Evolutionary conservation across 2,797 vertebrate genomes (phyloP), one percentile per base, ranked within the genome.

Genomic region (Acipenser oxyrinchus): DNA sequence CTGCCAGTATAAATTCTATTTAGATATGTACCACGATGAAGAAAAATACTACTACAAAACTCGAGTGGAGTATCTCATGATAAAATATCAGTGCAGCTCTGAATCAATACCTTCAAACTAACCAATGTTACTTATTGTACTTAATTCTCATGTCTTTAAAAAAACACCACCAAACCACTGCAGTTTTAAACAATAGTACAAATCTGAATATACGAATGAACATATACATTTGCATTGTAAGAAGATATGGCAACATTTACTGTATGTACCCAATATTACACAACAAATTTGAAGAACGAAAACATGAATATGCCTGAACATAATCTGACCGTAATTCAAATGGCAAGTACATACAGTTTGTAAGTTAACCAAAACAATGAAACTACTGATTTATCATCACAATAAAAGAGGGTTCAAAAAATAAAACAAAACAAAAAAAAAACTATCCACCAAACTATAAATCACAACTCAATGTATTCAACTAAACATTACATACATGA

Each of bases 31-130:
- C 71, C 75, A 77, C 75, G 52, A 65, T 70, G 68, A 62, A 51
- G 58, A 75, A 76, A 61, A 18, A 79, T 77, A 72, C 78, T 78
- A 73, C 75, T 74, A 77, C 68, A 72, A 74, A 73, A 77, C 68
- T 59, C 63, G 67, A 80, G n/a, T n/a, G 76, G 77, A 77, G 79
- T 78, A 82, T 73, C 76, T 72, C 64, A 68, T 4, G 37, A 65
- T 74, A 15, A 60, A 64, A 74, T 10, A 74, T 73, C 71, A 70
- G 66, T 60, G 67, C 75, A 80, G 74, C 74, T 74, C 79, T 82
- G 82, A 80, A 84, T 82, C 6, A 81, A 76, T 74, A 76, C 70
- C 79, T 77, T 77, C 73, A 73, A 66, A 75, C 70, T 62, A 69
- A 65, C 23, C 23, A 70, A n/a, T 60, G 49, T 49, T 48, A 68